Base-by-base conservation (phyloP, 2,888 invertebrate genomes). In the Oscheius sp. region DNA sequence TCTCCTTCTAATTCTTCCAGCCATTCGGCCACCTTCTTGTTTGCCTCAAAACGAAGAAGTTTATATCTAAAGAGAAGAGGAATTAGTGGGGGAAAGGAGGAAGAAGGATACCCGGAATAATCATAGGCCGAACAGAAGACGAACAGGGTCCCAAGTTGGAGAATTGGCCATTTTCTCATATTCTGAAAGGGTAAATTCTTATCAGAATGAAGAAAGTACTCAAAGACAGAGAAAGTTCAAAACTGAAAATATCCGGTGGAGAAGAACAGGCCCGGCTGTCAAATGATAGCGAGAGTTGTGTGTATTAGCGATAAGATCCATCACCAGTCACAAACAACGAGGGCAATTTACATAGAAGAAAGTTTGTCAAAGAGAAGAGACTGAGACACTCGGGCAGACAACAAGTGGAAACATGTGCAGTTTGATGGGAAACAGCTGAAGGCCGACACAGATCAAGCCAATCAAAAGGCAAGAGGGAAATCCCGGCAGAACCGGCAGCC, bases 1-100 rank as follows among this genome's bases (percentile, higher is more conserved):
- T 61, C 45, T 27, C 69, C 73, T n/a, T 69, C 64, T 29, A 75
- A 29, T 16, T 73, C 58, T 16, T 72, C 74, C 59, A 77, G 49
- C 77, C 77, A 77, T 53, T 69, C 55, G n/a, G 75, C 77, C 0
- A 73, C 29, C 23, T 72, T 61, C 18, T 75, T 66, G 25, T 75
- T 63, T 23, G 75, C 77, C 6, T 69, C 63, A 55, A 77, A 77
- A 18, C 75, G 63, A 23, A 77, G 56, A 12, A 75, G 55, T 29
- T 73, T 72, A 63, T 77, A 77, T 45, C 77, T 77, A 46, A 52
- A 75, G 1, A 16, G 6, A 43, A 0, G 23, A 43, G 21, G 21
- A 27, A 9, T 58, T 27, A 1, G n/a, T n/a, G n/a, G n/a, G n/a
- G n/a, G 13, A 29, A 7, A 35, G 12, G 18, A 23, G 9, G 21